Evolutionary conservation across 2,113 vertebrate genomes (phyloP), one percentile per base, ranked within the genome.

Genomic region (Illadopsis cleaveri): DNA sequence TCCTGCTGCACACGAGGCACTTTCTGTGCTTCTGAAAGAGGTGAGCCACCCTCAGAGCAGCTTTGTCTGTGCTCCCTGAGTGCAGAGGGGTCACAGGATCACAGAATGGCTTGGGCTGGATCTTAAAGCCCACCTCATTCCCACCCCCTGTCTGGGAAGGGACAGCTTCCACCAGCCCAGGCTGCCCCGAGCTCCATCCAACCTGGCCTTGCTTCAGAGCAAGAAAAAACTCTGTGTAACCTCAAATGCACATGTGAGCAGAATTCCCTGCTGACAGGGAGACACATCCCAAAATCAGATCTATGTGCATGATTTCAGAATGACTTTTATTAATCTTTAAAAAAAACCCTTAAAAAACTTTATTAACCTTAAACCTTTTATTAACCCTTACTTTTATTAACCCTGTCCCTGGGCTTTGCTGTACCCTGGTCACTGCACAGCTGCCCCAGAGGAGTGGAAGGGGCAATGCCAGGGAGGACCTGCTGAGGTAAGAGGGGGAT

Each of bases 221-320:
- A 56, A 54, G 47, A 1, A 79, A 77, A 56, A 78, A 66, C 51
- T 33, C 13, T 10, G 11, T n/a, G 20, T 70, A 42, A 42, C 47
- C 28, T 56, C 2, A 10, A 16, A 54, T 44, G n/a, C 64, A 44
- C 5, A 7, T 0, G 0, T 6, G 15, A 72, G 42, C 31, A 64
- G 70, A 70, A 23, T 19, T 38, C 28, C 19, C 62, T 70, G 42
- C 71, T 66, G 58, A 17, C 28, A 73, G 78, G 25, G 65, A 61
- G 85, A 51, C 1, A 1, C 65, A 15, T 28, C 28, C 69, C 69
- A 6, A 30, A 60, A 44, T n/a, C 60, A 68, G 33, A 35, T 8
- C 14, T 9, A 7, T 17, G 25, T 31, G 31, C 57, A 23, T 12
- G 19, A 35, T 28, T 82, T 42, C 37, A 40, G 31, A 28, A 4